These are phyloP conservation scores for Psophia crepitans DNA, from an alignment of 2,113 vertebrate species.

Conservation along the genomic window DNA sequence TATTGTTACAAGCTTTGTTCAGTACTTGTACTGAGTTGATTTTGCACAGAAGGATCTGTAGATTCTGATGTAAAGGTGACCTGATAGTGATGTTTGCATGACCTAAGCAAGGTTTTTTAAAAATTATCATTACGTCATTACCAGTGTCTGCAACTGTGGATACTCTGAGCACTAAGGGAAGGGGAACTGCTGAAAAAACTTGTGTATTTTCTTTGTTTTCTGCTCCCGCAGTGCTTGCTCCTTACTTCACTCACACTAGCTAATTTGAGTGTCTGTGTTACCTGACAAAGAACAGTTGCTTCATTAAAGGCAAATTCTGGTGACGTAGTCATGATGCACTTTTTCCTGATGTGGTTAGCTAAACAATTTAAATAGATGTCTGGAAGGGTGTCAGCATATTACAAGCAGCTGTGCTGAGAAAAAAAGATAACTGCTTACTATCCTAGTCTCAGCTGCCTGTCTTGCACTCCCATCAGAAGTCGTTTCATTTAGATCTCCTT, in stretches of 20 bases:
- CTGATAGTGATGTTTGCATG: neutral
- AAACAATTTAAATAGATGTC: neutral
- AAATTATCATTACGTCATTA: neutral
- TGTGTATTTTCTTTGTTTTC: neutral
- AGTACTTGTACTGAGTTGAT: neutral
- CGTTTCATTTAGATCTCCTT: neutral
- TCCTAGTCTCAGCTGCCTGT: neutral
- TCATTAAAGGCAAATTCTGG: neutral
- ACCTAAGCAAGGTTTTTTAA: neutral
- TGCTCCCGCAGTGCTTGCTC: neutral
- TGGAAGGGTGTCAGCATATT: neutral
- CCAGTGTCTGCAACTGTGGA: neutral
- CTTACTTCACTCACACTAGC: neutral
- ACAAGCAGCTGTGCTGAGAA: neutral
- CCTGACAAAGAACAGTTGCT: neutral
- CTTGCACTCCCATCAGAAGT: neutral
- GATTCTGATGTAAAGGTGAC: neutral
- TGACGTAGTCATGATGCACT: neutral
- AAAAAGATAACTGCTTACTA: neutral
- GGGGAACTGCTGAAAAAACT: neutral
- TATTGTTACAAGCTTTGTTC: neutral
- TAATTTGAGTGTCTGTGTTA: neutral
- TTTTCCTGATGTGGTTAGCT: neutral
- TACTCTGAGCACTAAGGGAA: neutral
- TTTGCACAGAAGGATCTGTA: neutral